phyloP scores from a whole-genome alignment of 2,797 vertebrate genomes.

The Acanthurus leucopareius region DNA sequence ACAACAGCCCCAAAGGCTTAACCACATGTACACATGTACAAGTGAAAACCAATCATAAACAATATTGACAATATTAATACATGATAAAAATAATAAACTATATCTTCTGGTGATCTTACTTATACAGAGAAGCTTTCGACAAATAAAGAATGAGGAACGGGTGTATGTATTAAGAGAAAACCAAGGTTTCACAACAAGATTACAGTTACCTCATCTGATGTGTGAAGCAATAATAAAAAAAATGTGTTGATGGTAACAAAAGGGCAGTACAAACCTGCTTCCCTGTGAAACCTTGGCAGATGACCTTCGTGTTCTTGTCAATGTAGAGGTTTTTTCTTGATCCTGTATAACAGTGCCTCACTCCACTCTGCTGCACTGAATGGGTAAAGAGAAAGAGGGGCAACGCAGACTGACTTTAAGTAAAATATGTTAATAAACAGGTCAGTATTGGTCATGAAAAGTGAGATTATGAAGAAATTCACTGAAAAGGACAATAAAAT shows the following conservation, averaged over 20 bases:
- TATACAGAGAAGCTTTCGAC: not conserved
- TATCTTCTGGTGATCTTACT: not conserved
- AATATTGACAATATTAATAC: not conserved
- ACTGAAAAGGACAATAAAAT: not conserved
- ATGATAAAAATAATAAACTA: not conserved
- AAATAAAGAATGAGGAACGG: not conserved
- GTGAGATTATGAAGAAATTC: not conserved
- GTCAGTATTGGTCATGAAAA: slow-evolving; percentile 6
- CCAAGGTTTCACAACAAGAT: slow-evolving; percentile 35
- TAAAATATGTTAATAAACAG: slow-evolving; percentile 6
- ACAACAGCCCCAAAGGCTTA: no score
- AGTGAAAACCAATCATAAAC: not conserved
- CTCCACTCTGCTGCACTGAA: slow-evolving; percentile 93
- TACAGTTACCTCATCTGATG: slow-evolving; percentile 15
- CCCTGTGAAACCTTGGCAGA: slow-evolving; percentile 99
- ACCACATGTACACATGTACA: not conserved
- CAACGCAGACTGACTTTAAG: slow-evolving; percentile 4
- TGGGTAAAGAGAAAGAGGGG: slow-evolving; percentile 32
- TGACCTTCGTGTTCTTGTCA: slow-evolving; percentile 93
- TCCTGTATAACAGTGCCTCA: slow-evolving; percentile 91
- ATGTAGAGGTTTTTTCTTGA: slow-evolving; percentile 93
- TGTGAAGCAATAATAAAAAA: slow-evolving; percentile 20
- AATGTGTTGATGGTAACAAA: not conserved
- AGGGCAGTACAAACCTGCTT: slow-evolving; percentile 92
- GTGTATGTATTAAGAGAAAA: not conserved